phyloP scores from a whole-genome alignment of 2,113 vertebrate species.

The Pseudois nayaur region DNA sequence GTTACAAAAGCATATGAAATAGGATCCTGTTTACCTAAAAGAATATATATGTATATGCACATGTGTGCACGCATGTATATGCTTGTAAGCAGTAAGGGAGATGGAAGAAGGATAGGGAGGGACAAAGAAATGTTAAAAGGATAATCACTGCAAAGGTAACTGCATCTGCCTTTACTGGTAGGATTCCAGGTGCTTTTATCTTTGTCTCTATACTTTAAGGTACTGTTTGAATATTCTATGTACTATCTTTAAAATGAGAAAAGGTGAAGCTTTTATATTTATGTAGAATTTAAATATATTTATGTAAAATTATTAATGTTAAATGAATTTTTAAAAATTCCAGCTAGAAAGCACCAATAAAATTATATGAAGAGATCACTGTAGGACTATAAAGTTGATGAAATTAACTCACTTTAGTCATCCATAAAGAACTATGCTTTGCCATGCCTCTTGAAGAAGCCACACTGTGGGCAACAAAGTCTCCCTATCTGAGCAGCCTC shows the following conservation, averaged over 20 bases:
- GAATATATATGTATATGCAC: background rate
- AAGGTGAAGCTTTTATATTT: background rate
- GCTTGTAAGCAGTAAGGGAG: too few relatives aligned
- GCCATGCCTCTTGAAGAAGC: background rate
- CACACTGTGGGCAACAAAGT: background rate
- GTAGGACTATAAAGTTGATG: background rate
- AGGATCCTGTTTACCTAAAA: background rate
- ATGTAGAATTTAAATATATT: background rate
- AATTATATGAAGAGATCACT: background rate
- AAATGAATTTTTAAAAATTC: background rate
- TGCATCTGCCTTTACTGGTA: background rate
- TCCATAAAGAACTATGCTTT: background rate
- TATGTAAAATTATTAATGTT: background rate
- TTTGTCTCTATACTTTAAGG: background rate
- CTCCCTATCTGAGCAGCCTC: background rate
- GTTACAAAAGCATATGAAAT: background rate
- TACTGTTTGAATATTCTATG: conserved; percentile 1
- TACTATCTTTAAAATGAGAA: conserved; percentile 8
- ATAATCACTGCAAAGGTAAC: background rate
- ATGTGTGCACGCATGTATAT: background rate
- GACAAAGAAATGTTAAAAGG: background rate
- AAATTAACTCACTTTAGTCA: background rate
- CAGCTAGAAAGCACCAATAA: background rate
- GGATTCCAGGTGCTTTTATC: background rate
- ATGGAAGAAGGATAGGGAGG: background rate